Percentiles rank a stretch among this genome's conserved stretches.
Evolutionary conservation across 2,797 vertebrate species (phyloP).

Genomic region (Xyrichtys novacula): DNA sequence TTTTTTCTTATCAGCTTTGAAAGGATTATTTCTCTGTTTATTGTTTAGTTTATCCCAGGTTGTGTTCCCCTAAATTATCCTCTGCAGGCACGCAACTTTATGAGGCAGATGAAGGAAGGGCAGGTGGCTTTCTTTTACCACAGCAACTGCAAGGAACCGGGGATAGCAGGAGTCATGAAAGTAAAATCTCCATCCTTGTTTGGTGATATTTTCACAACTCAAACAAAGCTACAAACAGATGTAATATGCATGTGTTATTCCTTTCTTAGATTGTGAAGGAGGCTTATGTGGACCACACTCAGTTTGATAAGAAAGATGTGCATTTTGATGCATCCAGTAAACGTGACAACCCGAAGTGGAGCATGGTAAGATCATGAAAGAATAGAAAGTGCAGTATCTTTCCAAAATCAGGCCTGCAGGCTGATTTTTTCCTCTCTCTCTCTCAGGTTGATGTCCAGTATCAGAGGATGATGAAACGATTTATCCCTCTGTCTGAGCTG

Average conservation of each 20-base stretch:
- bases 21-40: background rate
- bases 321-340: slow-evolving; percentile 94
- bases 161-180: slow-evolving; percentile 91
- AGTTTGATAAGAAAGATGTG: slow-evolving; percentile 93
- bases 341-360: slow-evolving; percentile 94
- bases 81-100: slow-evolving; percentile 94
- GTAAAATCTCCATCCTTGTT: slow-evolving; percentile 71
- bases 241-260: background rate
- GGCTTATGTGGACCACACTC: slow-evolving; percentile 96
- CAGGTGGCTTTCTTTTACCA: slow-evolving; percentile 97
- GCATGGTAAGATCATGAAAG: slow-evolving; percentile 86
- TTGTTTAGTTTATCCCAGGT: background rate
- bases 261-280: slow-evolving; percentile 92
- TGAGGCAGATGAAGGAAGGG: slow-evolving; percentile 92
- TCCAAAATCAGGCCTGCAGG: background rate
- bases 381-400: background rate
- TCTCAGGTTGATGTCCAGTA: slow-evolving; percentile 94
- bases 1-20: background rate
- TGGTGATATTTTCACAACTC: background rate
- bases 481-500: slow-evolving; percentile 91
- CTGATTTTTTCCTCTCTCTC: background rate
- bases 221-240: background rate
- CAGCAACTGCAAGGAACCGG: slow-evolving; percentile 98
- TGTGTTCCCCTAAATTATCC: slow-evolving; percentile 7
- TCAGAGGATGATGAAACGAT: slow-evolving; percentile 91